Evolutionary conservation across 2,113 vertebrate species (phyloP).

Genomic region (Leptobrachium leishanense): DNA sequence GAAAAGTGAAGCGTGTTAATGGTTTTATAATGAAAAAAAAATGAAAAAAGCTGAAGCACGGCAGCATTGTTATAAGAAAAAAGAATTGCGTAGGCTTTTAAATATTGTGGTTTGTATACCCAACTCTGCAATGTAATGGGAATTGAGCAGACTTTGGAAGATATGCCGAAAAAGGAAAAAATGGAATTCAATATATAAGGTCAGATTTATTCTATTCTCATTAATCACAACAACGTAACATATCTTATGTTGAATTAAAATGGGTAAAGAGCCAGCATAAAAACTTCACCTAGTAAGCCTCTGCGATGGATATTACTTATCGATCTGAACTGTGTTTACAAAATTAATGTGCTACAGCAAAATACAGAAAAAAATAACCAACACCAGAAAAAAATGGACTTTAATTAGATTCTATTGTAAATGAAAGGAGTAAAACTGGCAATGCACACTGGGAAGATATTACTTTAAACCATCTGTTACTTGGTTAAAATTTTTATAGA

Average conservation of each 20-base stretch:
- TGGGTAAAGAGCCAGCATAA: not conserved
- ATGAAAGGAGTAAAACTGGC: not conserved
- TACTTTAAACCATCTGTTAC: no score
- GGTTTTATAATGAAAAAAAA: not conserved
- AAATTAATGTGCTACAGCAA: not conserved
- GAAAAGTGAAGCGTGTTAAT: no score
- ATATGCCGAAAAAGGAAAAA: not conserved
- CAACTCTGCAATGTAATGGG: not conserved
- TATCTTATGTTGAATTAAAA: not conserved
- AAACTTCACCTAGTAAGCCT: not conserved
- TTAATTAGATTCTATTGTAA: not conserved
- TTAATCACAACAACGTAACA: not conserved
- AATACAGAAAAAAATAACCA: not conserved
- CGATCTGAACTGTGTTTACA: not conserved
- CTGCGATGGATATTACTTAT: constrained; percentile 3
- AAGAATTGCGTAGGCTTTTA: no score
- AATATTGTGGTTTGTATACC: not conserved
- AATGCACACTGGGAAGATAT: no score
- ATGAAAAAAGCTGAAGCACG: no score
- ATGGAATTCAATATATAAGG: not conserved
- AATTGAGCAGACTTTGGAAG: not conserved
- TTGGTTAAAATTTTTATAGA: no score
- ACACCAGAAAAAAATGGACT: not conserved
- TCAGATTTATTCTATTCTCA: not conserved
- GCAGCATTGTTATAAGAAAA: no score